Evolutionary conservation across 2,797 vertebrate genomes (phyloP), one percentile per base, ranked within the genome.

Genomic region (Glossophaga mutica): DNA sequence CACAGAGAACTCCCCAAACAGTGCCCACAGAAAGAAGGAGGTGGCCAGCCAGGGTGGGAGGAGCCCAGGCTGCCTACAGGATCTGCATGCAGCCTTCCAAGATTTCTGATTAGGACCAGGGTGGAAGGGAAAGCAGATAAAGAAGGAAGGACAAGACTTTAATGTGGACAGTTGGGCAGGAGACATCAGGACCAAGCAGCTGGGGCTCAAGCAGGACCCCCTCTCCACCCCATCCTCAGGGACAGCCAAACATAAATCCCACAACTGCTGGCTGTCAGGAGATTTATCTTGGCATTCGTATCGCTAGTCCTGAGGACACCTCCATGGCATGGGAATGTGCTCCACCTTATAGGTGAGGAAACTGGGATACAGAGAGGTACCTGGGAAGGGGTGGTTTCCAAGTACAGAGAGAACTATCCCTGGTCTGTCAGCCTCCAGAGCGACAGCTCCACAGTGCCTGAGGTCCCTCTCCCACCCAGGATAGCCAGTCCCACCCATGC

Each of bases 51-150:
- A 15, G 48, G 48, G 14, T 6, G 9, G 9, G 10, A 79, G 34
- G 22, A n/a, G 37, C 5, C 39, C 12, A 2, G 0, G 42, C 6
- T 4, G 2, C 8, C 73, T 7, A 1, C 16, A 1, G 8, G 44
- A 32, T 90, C 37, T 44, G 65, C 3, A 22, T 46, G 65, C 7
- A 2, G 16, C 32, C 29, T 48, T 90, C 76, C 4, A 24, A 26
- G 46, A 42, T 29, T 24, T 42, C 39, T 73, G 59, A 77, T 9
- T 19, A 16, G 87, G 57, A 94, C n/a, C 7, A 3, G 67, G 57
- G 57, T 2, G 5, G 42, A 19, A 55, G 48, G 34, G 19, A 67
- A 70, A 71, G 48, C 9, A 2, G 48, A 68, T 32, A 21, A 1
- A 16, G 42, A 24, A 42, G 29, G 22, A 82, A 50, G 55, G 29